phyloP scores from a whole-genome alignment of 2,113 vertebrate species.

The Nettapus auritus region DNA sequence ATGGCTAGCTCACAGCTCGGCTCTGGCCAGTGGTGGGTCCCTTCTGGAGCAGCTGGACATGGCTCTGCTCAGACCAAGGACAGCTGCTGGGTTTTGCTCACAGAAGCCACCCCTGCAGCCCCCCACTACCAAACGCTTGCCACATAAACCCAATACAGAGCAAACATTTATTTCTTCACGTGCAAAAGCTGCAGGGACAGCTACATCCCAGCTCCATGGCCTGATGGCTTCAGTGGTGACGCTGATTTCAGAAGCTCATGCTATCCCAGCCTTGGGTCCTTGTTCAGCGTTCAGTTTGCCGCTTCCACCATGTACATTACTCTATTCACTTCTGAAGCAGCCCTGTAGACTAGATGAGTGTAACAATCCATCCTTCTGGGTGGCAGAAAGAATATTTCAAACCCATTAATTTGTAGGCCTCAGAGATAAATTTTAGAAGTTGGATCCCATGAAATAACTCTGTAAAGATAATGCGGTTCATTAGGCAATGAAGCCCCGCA shows the following conservation, averaged over 20 bases:
- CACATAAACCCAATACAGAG: neutral
- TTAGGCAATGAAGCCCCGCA: neutral
- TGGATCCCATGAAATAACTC: neutral
- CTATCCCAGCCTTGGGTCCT: neutral
- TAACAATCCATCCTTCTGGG: neutral
- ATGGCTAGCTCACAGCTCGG: neutral
- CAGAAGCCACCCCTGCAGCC: no score
- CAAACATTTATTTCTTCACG: neutral
- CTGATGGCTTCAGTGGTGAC: neutral
- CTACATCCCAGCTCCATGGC: neutral
- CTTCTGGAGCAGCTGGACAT: no score
- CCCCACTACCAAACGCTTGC: no score
- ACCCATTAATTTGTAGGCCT: neutral
- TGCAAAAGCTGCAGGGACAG: neutral
- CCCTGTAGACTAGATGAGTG: rapidly evolving
- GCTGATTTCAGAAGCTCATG: neutral
- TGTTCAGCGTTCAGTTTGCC: neutral
- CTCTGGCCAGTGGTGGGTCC: no score
- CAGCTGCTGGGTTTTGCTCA: no score
- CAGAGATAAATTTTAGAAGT: neutral
- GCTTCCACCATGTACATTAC: neutral
- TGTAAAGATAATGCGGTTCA: neutral
- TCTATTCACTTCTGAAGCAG: neutral
- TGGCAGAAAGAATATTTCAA: neutral
- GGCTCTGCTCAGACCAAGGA: no score